Evolutionary conservation across 2,888 invertebrate genomes (phyloP).

Genomic region (Phyto melanocephala): DNA sequence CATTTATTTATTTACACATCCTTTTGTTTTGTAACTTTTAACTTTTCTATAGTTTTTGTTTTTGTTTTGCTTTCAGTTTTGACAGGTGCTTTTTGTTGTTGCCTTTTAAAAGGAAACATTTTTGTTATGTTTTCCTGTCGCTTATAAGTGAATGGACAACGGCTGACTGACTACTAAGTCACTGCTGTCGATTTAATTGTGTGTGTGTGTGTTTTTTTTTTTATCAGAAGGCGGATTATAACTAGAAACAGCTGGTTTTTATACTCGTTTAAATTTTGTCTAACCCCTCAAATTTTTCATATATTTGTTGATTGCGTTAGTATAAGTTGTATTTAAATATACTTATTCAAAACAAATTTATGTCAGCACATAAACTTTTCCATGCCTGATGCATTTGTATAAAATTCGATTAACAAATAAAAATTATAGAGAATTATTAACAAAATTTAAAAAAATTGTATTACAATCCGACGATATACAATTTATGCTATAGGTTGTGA

Average conservation of each 20-base stretch:
- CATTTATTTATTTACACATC: neutral
- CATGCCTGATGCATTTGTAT: too few species aligned
- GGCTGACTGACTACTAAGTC: neutral
- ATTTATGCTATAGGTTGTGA: too few species aligned
- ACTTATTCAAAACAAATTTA: too few species aligned
- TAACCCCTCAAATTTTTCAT: neutral
- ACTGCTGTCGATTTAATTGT: slow-evolving; percentile 15
- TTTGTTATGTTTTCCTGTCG: neutral
- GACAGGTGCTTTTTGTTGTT: slow-evolving; percentile 41
- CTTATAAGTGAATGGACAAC: neutral
- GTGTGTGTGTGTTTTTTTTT: neutral
- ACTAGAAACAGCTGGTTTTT: slow-evolving; percentile 34
- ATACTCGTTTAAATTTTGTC: neutral
- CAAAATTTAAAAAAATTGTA: too few species aligned
- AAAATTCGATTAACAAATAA: too few species aligned
- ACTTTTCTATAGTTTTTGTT: neutral
- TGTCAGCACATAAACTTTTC: too few species aligned
- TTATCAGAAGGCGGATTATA: neutral
- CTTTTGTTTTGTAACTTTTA: neutral
- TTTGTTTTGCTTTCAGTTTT: neutral
- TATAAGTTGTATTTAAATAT: too few species aligned
- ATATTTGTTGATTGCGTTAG: neutral
- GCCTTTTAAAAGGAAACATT: neutral
- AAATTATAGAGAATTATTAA: too few species aligned
- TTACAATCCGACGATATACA: too few species aligned